Percentiles rank a stretch among this genome's conserved stretches.
These are phyloP conservation scores for Prionace glauca DNA, from an alignment of 2,797 vertebrate genomes.

Conservation along the genomic window DNA sequence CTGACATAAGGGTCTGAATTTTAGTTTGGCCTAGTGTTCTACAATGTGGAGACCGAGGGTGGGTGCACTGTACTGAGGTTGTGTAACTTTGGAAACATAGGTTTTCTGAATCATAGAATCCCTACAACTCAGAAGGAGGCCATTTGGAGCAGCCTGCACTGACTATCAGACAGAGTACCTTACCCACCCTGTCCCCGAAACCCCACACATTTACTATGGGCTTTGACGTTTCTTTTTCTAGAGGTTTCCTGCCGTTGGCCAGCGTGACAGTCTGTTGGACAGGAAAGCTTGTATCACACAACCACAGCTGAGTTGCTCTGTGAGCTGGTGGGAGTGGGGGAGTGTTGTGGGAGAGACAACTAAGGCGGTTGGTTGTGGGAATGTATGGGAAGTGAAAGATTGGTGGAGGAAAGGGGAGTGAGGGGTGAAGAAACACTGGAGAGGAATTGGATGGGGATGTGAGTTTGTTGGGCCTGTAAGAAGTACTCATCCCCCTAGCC, in stretches of 20 bases:
- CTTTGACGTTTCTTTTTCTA: background rate
- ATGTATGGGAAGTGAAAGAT: background rate
- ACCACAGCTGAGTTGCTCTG: background rate
- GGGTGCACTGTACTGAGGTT: background rate
- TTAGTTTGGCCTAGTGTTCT: background rate
- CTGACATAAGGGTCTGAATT: background rate
- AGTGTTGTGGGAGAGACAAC: background rate
- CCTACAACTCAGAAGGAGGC: too few relatives aligned
- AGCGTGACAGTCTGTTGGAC: background rate
- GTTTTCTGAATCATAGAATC: background rate
- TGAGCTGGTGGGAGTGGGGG: background rate
- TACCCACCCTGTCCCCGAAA: too few relatives aligned
- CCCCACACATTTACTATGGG: too few relatives aligned
- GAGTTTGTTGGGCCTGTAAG: background rate
- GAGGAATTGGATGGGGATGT: background rate
- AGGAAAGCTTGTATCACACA: background rate
- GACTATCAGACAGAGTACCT: too few relatives aligned
- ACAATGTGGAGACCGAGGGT: background rate
- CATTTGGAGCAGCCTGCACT: too few relatives aligned
- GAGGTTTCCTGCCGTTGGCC: background rate
- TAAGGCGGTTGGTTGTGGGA: too few relatives aligned
- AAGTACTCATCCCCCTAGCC: background rate
- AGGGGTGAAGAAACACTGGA: background rate
- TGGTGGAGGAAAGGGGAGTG: background rate
- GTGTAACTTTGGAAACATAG: background rate